Evolutionary conservation across 2,113 vertebrate species (phyloP).

Genomic region (Microcebus tavaratra): DNA sequence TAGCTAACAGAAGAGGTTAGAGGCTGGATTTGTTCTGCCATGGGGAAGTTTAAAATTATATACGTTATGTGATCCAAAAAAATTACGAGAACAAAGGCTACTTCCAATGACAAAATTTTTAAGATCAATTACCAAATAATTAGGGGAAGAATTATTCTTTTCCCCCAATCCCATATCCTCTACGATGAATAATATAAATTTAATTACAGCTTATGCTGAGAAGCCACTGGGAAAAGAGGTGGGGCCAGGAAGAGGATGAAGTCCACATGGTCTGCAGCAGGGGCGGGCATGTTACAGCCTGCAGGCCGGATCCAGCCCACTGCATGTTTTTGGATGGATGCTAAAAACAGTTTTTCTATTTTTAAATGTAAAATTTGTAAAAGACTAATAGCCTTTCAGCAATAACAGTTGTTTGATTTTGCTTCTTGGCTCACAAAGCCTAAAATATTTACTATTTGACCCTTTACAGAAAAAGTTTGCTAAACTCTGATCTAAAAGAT

Average conservation of each 20-base stretch:
- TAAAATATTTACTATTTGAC: conserved; percentile 31
- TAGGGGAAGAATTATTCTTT: background rate
- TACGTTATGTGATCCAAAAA: background rate
- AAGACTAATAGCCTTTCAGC: background rate
- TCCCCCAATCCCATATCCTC: background rate
- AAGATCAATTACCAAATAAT: conserved; percentile 19
- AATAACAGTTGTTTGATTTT: background rate
- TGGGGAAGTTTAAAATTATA: background rate
- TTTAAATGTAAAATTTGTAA: background rate
- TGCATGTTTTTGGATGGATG: background rate
- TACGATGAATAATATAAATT: background rate
- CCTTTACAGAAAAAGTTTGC: background rate
- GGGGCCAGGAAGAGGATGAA: background rate
- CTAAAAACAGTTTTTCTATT: background rate
- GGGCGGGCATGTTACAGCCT: background rate
- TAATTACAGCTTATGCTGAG: conserved; percentile 2
- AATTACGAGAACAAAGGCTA: background rate
- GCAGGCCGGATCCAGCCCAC: background rate
- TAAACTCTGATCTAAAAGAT: background rate
- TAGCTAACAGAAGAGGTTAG: conserved; percentile 10
- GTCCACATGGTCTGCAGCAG: background rate
- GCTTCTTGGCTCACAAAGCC: background rate
- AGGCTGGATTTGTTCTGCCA: background rate
- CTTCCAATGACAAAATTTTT: background rate
- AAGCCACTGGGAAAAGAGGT: background rate